phyloP scores from a whole-genome alignment of 2,113 vertebrate genomes.

The Corythaeola cristata region DNA sequence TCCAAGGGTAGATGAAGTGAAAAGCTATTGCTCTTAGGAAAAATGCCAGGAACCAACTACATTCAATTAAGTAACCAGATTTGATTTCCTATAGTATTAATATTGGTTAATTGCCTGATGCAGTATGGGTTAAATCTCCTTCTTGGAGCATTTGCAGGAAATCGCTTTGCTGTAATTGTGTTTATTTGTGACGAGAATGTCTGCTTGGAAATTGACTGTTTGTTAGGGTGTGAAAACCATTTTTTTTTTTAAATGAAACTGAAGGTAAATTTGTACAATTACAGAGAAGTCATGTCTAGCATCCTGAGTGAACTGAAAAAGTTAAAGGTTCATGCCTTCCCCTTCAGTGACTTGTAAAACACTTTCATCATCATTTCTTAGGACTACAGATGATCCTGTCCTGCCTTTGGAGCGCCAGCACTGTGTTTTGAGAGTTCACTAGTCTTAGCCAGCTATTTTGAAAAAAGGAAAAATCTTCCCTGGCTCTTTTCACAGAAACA shows the following conservation, averaged over 20 bases:
- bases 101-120: constrained; percentile 37
- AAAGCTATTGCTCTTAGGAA: background rate
- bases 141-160: background rate
- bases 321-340: background rate
- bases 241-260: background rate
- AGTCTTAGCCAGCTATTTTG: background rate
- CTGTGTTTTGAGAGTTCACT: background rate
- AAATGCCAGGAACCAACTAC: background rate
- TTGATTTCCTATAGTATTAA: constrained; percentile 48
- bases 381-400: background rate
- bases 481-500: background rate
- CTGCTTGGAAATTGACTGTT: background rate
- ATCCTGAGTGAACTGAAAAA: background rate
- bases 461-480: background rate
- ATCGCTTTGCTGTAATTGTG: background rate
- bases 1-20: background rate
- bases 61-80: constrained; percentile 34
- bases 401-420: background rate
- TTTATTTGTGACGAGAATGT: background rate
- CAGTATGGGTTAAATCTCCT: constrained; percentile 2
- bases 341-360: background rate
- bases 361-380: background rate
- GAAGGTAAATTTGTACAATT: background rate
- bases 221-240: background rate
- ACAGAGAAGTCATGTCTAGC: background rate